Evolutionary conservation across 1,140 invertebrate genomes (phyloP).

Genomic region (Trachymyrmex cornetzi): DNA sequence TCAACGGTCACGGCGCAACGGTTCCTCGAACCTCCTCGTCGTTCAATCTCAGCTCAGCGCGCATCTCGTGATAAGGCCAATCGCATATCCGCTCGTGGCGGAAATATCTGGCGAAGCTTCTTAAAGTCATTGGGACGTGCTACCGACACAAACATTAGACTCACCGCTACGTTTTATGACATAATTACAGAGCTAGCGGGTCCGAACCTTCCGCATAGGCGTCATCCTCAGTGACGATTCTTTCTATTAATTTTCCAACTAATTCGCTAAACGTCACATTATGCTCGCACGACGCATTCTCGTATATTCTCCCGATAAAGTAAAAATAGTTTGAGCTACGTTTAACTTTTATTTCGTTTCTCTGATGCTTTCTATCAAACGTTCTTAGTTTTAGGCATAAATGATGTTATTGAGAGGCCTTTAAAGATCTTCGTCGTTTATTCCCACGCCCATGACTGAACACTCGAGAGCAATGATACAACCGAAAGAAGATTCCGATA

Average conservation of each 20-base stretch:
- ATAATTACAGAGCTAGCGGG: neutral
- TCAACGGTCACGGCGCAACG: neutral
- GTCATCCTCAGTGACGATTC: neutral
- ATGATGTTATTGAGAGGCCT: neutral
- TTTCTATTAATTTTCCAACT: neutral
- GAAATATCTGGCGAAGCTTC: neutral
- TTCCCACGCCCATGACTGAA: neutral
- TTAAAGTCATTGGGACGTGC: neutral
- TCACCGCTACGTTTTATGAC: slow-evolving; percentile 18
- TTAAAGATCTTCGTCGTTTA: neutral
- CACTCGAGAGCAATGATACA: neutral
- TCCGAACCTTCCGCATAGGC: neutral
- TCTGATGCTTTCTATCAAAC: neutral
- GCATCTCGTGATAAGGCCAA: slow-evolving; percentile 8
- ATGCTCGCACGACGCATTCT: neutral
- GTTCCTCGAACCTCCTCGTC: neutral
- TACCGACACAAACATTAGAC: neutral
- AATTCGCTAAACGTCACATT: neutral
- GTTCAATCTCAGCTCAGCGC: neutral
- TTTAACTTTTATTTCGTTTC: neutral
- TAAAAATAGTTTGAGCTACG: no score
- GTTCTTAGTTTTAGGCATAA: neutral
- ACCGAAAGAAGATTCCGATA: neutral
- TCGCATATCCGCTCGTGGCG: neutral
- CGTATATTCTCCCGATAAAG: neutral